These are phyloP conservation scores for Trissolcus japonicus DNA, from an alignment of 2,888 invertebrate genomes.

Conservation along the genomic window DNA sequence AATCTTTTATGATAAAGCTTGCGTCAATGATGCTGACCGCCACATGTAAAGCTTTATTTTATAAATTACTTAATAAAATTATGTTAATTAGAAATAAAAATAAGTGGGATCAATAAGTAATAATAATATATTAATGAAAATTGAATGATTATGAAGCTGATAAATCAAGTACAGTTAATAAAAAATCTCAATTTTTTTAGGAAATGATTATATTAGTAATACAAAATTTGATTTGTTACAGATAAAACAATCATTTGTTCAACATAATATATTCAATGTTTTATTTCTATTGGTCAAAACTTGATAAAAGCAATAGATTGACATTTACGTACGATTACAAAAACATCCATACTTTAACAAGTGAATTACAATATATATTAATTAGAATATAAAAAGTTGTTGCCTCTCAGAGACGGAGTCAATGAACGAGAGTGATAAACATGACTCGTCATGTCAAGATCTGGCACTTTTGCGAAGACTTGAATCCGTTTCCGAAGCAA, in stretches of 20 bases:
- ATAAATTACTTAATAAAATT: too few relatives aligned
- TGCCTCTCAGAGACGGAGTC: conserved; percentile 38
- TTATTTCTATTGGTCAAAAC: conserved; percentile 38
- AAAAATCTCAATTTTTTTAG: neutral
- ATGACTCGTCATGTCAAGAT: neutral
- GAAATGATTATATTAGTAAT: conserved; percentile 11
- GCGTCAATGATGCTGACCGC: too few relatives aligned
- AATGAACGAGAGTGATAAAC: conserved; percentile 9
- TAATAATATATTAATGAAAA: too few relatives aligned
- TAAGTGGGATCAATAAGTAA: too few relatives aligned
- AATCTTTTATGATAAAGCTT: too few relatives aligned
- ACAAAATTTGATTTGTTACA: conserved; percentile 6
- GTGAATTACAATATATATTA: conserved; percentile 46
- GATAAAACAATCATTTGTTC: conserved; percentile 35
- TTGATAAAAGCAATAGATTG: conserved; percentile 48
- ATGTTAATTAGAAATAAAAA: too few relatives aligned
- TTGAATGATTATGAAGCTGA: too few relatives aligned
- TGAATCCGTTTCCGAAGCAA: conserved; percentile 40
- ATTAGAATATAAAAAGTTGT: conserved; percentile 48
- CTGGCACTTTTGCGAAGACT: conserved; percentile 16
- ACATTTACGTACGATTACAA: conserved; percentile 45
- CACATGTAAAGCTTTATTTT: too few relatives aligned
- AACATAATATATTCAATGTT: conserved; percentile 44
- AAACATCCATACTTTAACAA: conserved; percentile 52
- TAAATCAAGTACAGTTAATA: too few relatives aligned